Evolutionary conservation across 1,140 invertebrate species (phyloP).

Genomic region (Drosophila kepulauana): DNA sequence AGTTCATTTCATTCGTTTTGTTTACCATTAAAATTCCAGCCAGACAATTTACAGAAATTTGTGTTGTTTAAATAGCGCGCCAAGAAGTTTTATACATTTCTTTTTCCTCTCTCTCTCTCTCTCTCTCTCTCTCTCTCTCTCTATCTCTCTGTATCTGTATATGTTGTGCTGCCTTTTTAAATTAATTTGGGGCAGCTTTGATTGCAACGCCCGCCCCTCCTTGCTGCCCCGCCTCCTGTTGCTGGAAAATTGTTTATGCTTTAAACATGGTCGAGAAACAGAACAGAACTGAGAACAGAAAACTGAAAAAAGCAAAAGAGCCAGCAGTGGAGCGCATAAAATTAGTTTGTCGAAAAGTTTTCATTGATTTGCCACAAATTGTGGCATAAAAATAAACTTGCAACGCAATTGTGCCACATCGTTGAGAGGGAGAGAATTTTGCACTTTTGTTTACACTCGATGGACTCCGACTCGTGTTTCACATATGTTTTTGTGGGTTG

Average conservation of each 20-base stretch:
- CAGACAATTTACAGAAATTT: slow-evolving; percentile 81
- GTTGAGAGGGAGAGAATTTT: slow-evolving; percentile 48
- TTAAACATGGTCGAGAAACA: slow-evolving; percentile 51
- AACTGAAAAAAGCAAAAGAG: background rate
- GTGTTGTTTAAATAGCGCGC: slow-evolving; percentile 78
- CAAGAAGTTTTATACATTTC: slow-evolving; percentile 49
- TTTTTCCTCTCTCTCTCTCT: background rate
- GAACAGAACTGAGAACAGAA: background rate
- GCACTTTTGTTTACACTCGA: slow-evolving; percentile 57
- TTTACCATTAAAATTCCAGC: slow-evolving; percentile 80
- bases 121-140: background rate
- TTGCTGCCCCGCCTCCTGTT: background rate
- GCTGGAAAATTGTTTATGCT: slow-evolving; percentile 67
- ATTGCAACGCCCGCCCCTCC: slow-evolving; percentile 51
- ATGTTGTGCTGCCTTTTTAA: slow-evolving; percentile 59
- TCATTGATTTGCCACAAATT: slow-evolving; percentile 82
- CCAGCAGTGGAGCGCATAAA: slow-evolving; percentile 24
- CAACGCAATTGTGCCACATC: slow-evolving; percentile 34
- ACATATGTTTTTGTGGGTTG: slow-evolving; percentile 2
- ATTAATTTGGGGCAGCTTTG: slow-evolving; percentile 80
- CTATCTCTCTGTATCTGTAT: background rate
- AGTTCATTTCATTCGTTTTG: slow-evolving; percentile 36
- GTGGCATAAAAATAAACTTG: slow-evolving; percentile 77
- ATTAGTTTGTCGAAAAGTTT: slow-evolving; percentile 57
- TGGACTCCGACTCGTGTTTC: slow-evolving; percentile 40